Conservation (phyloP, 2,888 invertebrate species). For the Meganola albula region DNA sequence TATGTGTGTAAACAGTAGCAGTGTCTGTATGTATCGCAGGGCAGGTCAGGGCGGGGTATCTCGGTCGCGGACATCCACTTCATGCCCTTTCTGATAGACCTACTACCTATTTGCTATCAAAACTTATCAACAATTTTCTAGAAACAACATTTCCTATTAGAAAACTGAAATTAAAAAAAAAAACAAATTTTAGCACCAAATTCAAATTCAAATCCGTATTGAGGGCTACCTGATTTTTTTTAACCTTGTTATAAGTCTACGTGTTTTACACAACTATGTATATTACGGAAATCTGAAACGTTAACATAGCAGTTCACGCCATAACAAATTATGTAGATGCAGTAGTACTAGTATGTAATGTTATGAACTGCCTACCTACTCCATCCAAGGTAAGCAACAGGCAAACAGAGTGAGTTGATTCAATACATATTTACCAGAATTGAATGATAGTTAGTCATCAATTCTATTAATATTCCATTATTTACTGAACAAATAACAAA, state of each 20-base stretch:
- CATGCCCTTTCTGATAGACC: too few species aligned
- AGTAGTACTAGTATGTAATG: slow-evolving; percentile 8
- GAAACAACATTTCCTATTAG: too few species aligned
- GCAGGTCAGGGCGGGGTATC: slow-evolving; percentile 45
- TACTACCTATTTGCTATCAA: too few species aligned
- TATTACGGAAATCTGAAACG: slow-evolving; percentile 26
- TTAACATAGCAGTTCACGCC: slow-evolving; percentile 13
- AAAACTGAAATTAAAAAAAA: too few species aligned
- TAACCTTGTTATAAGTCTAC: too few species aligned
- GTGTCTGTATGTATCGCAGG: slow-evolving; percentile 42
- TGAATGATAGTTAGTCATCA: slow-evolving; percentile 5
- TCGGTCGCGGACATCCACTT: slow-evolving; percentile 23
- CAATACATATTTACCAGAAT: slow-evolving; percentile 10
- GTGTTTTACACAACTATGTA: too few species aligned
- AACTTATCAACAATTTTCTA: too few species aligned
- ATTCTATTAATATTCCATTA: slow-evolving; percentile 4
- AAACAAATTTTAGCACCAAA: too few species aligned
- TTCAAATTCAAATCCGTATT: too few species aligned
- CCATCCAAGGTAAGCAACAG: slow-evolving; percentile 22
- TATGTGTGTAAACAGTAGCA: too few species aligned
- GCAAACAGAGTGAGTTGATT: slow-evolving; percentile 9
- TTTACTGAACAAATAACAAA: background rate
- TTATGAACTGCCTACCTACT: slow-evolving; percentile 17
- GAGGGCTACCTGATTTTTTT: too few species aligned
- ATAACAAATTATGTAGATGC: slow-evolving; percentile 20